Evolutionary conservation across 2,888 invertebrate genomes (phyloP).

Genomic region (Aquatica leii): DNA sequence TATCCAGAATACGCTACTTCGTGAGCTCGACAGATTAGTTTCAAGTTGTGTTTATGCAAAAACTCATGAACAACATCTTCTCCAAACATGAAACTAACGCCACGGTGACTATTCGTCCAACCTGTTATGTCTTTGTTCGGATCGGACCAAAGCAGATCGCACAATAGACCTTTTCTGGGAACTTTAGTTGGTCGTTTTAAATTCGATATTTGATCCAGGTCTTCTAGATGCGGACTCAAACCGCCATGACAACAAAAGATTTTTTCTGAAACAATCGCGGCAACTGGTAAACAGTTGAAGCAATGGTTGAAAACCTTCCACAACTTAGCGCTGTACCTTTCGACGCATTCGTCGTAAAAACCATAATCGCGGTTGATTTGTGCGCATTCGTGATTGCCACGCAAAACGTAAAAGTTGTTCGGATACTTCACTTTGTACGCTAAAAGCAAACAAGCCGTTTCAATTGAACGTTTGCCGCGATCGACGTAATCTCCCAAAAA

Average conservation of each 20-base stretch:
- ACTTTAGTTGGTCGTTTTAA: conserved; percentile 50
- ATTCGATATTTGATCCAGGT: conserved; percentile 51
- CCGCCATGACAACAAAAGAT: conserved; percentile 58
- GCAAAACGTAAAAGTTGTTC: conserved; percentile 72
- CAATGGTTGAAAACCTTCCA: conserved; percentile 57
- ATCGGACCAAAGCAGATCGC: conserved; percentile 55
- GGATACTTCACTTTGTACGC: conserved; percentile 77
- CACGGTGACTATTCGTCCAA: conserved; percentile 52
- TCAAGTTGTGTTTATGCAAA: conserved; percentile 51
- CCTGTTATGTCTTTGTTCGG: conserved; percentile 45
- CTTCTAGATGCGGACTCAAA: conserved; percentile 53
- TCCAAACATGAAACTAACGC: conserved; percentile 53
- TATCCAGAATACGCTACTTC: conserved; percentile 56
- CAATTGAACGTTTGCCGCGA: conserved; percentile 69
- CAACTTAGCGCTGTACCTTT: conserved; percentile 53
- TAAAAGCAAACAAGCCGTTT: conserved; percentile 71
- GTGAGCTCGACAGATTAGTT: conserved; percentile 53
- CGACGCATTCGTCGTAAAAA: conserved; percentile 71
- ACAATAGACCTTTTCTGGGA: conserved; percentile 48
- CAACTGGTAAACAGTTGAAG: conserved; percentile 55
- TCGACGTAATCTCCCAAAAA: conserved; percentile 72
- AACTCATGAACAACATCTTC: conserved; percentile 51
- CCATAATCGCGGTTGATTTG: conserved; percentile 72
- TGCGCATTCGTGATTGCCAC: conserved; percentile 75
- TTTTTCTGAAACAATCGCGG: conserved; percentile 56